Evolutionary conservation across 1,140 invertebrate genomes (phyloP), one percentile per base, ranked within the genome.

Genomic region (Diorhabda carinulata): DNA sequence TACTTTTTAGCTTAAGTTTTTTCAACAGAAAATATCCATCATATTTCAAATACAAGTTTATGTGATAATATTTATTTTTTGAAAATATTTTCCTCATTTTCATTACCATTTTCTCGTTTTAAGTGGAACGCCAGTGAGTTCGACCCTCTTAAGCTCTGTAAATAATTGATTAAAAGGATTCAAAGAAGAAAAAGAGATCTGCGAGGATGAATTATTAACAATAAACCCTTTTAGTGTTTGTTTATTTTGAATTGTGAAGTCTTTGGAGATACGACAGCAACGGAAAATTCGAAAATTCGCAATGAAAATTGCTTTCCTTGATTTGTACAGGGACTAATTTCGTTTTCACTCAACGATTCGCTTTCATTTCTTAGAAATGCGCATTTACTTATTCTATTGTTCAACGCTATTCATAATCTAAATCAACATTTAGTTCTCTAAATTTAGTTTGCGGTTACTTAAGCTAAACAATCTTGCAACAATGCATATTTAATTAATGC

Each of bases 161-260:
- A 68, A 71, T 71, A 71, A 71, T 71, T 71, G 70, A 71, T 71
- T 66, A 71, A 71, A 71, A 64, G 66, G 60, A 68, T 4, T 52
- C 47, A 52, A 10, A 57, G 65, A 60, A 9, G 57, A 68, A 71
- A 71, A 66, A 71, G 70, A 71, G 67, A 52, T 52, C 47, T n/a
- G 47, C 47, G 62, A 6, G 40, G 58, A 71, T 68, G 66, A 71
- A 71, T 71, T 71, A 71, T 71, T 71, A 68, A 71, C 62, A 71
- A 71, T 68, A 71, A 71, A 68, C 70, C 70, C 66, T 68, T 68
- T 68, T 67, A 67, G 69, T 59, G 57, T 66, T 70, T 70, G 69
- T 70, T 70, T 67, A 67, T 64, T 62, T 59, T 66, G 43, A 59
- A 70, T 68, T 68, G 47, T 65, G 56, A 42, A 65, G 25, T 57